Base-by-base conservation (phyloP, 2,888 invertebrate species). In the Phania funesta region DNA sequence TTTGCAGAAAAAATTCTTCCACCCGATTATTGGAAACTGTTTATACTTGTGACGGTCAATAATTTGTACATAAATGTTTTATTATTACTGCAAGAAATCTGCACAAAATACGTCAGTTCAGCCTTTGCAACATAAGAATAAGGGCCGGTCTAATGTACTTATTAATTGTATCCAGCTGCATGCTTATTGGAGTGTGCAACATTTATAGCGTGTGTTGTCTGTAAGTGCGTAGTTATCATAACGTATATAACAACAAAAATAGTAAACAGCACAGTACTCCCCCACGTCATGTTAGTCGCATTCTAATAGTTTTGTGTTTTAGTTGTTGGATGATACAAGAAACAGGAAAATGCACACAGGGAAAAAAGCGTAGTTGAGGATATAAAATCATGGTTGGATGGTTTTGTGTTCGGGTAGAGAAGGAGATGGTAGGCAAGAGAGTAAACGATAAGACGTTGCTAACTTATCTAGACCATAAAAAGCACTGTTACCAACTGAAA, bases 271-370 rank as follows among this genome's bases (percentile, higher is more conserved):
- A 52, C 50, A 44, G 16, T 67, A 73, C 73, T 79, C 73, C 79
- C 73, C 60, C 52, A 67, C 44, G 65, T 65, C 73, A 67, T 46
- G 71, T 73, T 78, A 65, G 67, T 48, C 65, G 29, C 48, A 73
- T 65, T 65, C 56, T 35, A 48, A 77, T 46, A 38, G 46, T 35
- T 50, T 48, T 75, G 67, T 58, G 35, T 58, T 62, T 52, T 32
- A 52, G 24, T 29, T 35, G 46, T 67, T 41, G 50, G 24, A 67
- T 24, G 50, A 67, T 67, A 50, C 48, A 35, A 29, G 16, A n/a
- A 56, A 58, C 18, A 26, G 13, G 26, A 50, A 48, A 67, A 26
- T 67, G 46, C 35, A 18, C 54, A 64, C n/a, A 38, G 26, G 26
- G 9, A 18, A 41, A 11, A 58, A 20, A 71, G 38, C 50, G 38